Conservation (phyloP, 2,113 vertebrate genomes). For the Platysternon megacephalum region DNA sequence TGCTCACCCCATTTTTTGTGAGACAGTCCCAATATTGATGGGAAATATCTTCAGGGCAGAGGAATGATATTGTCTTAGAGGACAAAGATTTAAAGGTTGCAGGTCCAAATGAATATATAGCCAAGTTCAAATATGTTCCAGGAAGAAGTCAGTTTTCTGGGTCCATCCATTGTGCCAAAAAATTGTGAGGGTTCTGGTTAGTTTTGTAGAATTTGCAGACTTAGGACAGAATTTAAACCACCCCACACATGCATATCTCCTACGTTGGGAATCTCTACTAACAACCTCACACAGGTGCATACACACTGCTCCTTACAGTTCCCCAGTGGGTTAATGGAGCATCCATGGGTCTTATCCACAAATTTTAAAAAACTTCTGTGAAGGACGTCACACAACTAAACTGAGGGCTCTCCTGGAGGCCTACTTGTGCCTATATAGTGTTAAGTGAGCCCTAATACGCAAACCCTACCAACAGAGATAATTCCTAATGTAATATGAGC, state of each 20-base stretch:
- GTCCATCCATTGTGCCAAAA: neutral
- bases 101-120: neutral
- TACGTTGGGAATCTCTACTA: neutral
- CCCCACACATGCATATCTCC: neutral
- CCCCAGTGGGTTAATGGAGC: neutral
- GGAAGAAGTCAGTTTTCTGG: neutral
- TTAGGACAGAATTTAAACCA: neutral
- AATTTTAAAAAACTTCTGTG: neutral
- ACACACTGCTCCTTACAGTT: neutral
- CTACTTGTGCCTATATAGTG: neutral
- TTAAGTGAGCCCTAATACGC: neutral
- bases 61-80: neutral
- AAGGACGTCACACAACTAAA: neutral
- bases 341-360: neutral
- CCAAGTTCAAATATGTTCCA: neutral
- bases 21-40: neutral
- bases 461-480: neutral
- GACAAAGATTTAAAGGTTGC: neutral
- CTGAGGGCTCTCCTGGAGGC: neutral
- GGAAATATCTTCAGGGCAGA: slow-evolving; percentile 23
- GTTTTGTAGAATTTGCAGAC: neutral
- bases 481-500: neutral
- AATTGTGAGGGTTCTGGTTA: neutral
- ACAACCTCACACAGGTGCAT: neutral
- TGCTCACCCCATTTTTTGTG: neutral